Evolutionary conservation across 2,797 vertebrate genomes (phyloP), one percentile per base, ranked within the genome.

Genomic region (Erithacus rubecula): DNA sequence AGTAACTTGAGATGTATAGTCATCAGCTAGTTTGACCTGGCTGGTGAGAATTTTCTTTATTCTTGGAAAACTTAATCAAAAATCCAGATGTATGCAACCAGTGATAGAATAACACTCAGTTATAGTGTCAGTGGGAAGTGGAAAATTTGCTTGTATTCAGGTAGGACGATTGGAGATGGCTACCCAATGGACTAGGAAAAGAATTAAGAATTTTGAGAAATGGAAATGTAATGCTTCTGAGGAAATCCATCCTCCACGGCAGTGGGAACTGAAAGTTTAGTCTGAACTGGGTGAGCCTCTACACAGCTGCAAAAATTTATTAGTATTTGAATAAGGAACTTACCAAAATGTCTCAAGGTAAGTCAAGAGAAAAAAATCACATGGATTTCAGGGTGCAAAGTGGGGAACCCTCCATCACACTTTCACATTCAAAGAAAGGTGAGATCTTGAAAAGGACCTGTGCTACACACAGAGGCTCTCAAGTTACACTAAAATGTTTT

Each of bases 1-100:
- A 97, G 96, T 96, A 97, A 97, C 87, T 96, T 83, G 89, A 98
- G 87, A 96, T 96, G 83, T 92, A 86, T 96, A 97, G 94, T 95
- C 96, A 95, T 96, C 95, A 91, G 88, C 93, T 96, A 90, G 81
- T 96, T 96, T 97, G 96, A 97, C 95, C 86, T 96, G 95, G 89
- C 85, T 93, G 89, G 60, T 5, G 5, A 96, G 96, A 96, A 97
- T 96, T 96, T 96, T 97, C 92, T 96, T 96, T 94, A 88, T 86
- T 96, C 88, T 92, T 84, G 83, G 91, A 96, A 95, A 96, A 63
- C 68, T 55, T 96, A 96, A 97, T 96, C 89, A 97, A 95, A 97
- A 97, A 96, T 95, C 94, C 96, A 97, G 93, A 97, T 96, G 93
- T 94, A 85, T 72, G 75, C 72, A 94, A 92, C 79, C 87, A 93